Base-by-base conservation (phyloP, 2,888 invertebrate species). In the Teleiodes luculella region DNA sequence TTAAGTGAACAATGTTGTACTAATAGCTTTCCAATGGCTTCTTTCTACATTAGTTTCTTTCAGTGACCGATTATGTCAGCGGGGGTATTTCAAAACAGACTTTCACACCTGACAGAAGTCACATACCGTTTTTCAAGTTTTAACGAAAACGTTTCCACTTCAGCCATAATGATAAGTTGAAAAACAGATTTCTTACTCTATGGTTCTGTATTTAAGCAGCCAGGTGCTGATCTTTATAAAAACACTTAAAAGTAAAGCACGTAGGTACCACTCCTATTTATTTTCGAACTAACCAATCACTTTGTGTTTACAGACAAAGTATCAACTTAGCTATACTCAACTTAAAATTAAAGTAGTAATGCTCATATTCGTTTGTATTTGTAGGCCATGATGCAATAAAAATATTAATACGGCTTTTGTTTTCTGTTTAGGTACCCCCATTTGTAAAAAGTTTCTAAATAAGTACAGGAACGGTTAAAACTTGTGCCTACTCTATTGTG, bases 1-100 rank as follows among this genome's bases (percentile, higher is more conserved):
- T 64, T 54, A 18, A 58, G 53, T 49, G 55, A 58, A 68, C 70
- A 70, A 70, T 66, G 51, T 57, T 28, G 47, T 61, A 60, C 58
- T 74, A 75, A 75, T 74, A 67, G 70, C 61, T 70, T 70, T 72
- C 66, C 67, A 69, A 73, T 74, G 62, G 67, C 62, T 60, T 62
- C 64, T 65, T 71, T 66, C 67, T 6, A 24, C 3, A 6, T 24
- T 24, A 24, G 24, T 24, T 24, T 24, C 64, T 65, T 71, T 66
- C 67, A 66, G 67, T 64, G 56, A 60, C 62, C 55, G 57, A 59
- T 63, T 66, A 54, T 59, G 51, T 55, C 69, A 67, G 69, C 68
- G 67, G 68, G 67, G 50, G 20, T 57, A 56, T 53, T 51, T 20
- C 37, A 41, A 36, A 37, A 35, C 35, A 16, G 16, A 48, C 20